These are phyloP conservation scores for Chelmon rostratus DNA, from an alignment of 2,797 vertebrate genomes.

Conservation along the genomic window DNA sequence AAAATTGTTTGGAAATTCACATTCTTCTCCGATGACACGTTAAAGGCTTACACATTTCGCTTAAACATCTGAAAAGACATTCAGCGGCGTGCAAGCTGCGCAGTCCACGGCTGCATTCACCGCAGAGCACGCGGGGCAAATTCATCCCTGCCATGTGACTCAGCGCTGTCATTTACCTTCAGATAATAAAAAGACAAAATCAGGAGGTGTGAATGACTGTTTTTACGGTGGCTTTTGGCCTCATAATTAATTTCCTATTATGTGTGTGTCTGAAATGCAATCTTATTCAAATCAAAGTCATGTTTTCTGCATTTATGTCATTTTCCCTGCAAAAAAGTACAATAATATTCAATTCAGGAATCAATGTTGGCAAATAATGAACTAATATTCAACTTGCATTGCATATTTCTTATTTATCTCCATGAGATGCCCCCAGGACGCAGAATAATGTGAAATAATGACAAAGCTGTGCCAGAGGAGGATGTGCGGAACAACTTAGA, in stretches of 20 bases:
- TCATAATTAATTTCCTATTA: constrained; percentile 48
- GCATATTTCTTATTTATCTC: constrained; percentile 82
- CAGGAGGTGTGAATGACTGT: constrained; percentile 5
- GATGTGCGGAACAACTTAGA: constrained; percentile 54
- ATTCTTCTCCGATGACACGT: constrained; percentile 46
- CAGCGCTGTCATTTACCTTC: constrained; percentile 13
- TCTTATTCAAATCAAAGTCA: constrained; percentile 58
- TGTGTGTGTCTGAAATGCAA: constrained; percentile 49
- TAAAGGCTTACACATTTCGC: constrained; percentile 13
- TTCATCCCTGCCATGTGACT: constrained; percentile 1
- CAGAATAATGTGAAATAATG: constrained; percentile 81
- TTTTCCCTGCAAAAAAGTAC: constrained; percentile 44
- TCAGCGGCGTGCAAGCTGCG: neutral
- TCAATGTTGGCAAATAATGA: constrained; percentile 82
- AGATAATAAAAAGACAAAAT: constrained; percentile 38
- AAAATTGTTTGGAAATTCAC: constrained; percentile 39
- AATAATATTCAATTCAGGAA: constrained; percentile 70
- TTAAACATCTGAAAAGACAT: constrained; percentile 34
- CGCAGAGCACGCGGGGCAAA: constrained; percentile 11
- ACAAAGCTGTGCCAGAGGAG: constrained; percentile 72
- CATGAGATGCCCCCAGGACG: constrained; percentile 69
- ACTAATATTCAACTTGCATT: constrained; percentile 75
- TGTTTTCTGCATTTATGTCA: constrained; percentile 45
- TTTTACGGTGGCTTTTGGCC: constrained; percentile 27
- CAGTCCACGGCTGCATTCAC: constrained; percentile 23